Evolutionary conservation across 2,113 vertebrate genomes (phyloP).

Genomic region (Capra hircus): DNA sequence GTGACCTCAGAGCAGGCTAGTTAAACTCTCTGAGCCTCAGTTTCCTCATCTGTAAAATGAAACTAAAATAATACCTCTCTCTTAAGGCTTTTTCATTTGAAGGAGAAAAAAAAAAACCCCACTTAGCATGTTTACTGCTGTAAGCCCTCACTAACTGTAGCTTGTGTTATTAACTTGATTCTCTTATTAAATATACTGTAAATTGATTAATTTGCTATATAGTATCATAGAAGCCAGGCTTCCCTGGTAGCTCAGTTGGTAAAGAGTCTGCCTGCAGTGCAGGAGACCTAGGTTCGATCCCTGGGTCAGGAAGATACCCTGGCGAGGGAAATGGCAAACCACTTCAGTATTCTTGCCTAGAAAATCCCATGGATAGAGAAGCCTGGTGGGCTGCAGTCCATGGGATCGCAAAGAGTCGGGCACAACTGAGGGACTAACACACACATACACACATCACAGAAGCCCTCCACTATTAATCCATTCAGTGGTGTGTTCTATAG

Average conservation of each 20-base stretch:
- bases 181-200: not conserved
- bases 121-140: not conserved
- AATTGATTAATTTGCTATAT: no score
- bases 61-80: not conserved
- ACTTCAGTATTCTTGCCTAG: no score
- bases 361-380: no score
- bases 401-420: no score
- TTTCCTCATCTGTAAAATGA: slow-evolving; percentile 4
- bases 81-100: not conserved
- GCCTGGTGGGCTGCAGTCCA: no score
- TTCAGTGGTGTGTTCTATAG: not conserved
- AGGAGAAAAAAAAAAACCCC: not conserved
- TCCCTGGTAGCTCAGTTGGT: no score
- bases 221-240: no score
- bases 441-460: not conserved
- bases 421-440: no score
- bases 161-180: not conserved
- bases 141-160: not conserved
- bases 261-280: no score
- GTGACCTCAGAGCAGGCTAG: not conserved
- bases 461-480: not conserved
- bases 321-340: no score
- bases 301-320: no score
- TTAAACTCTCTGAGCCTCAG: not conserved
- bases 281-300: no score